Conservation (phyloP, 2,113 vertebrate genomes). For the Oreocharis arfaki region DNA sequence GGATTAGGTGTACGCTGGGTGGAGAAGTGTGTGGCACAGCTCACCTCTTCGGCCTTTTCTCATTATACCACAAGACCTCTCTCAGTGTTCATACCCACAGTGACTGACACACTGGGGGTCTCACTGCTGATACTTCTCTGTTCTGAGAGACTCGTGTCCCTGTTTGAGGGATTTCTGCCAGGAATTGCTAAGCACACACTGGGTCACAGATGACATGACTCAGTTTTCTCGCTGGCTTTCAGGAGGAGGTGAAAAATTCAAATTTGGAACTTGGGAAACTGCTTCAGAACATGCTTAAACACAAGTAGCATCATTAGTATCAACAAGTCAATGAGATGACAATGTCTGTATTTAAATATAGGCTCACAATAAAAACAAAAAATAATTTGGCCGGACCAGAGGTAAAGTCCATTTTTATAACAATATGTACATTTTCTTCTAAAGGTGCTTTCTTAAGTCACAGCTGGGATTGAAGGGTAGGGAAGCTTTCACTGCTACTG, state of each 20-base stretch:
- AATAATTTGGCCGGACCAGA: neutral
- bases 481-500: neutral
- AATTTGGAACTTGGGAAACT: neutral
- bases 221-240: neutral
- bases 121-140: neutral
- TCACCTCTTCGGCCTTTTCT: conserved; percentile 1
- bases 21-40: neutral
- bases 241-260: neutral
- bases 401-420: neutral
- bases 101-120: neutral
- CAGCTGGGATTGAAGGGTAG: neutral
- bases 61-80: neutral
- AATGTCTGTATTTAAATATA: neutral
- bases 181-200: neutral
- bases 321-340: neutral
- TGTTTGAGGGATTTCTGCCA: neutral
- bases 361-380: neutral
- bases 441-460: neutral
- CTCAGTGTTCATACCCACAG: neutral
- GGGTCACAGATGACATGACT: neutral
- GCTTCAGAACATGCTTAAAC: neutral
- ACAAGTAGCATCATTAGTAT: neutral
- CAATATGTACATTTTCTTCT: neutral
- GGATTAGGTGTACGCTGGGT: conserved; percentile 34
- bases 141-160: neutral